These are phyloP conservation scores for Spatulosminthurus flaviceps DNA, from an alignment of 2,888 invertebrate species.

Conservation along the genomic window DNA sequence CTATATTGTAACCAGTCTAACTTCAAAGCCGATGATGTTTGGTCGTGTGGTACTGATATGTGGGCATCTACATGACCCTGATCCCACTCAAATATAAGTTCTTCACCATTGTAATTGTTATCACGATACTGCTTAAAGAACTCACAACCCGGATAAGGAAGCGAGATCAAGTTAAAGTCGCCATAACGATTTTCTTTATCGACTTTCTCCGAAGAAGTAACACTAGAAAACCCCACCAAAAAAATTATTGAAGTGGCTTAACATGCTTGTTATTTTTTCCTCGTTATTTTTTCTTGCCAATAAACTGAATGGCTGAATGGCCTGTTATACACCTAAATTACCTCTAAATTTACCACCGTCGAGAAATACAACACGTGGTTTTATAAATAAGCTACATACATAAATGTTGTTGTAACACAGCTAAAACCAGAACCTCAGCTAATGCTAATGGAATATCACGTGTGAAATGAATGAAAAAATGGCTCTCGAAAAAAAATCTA, in stretches of 20 bases:
- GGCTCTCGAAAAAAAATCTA: not conserved
- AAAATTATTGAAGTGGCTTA: too few relatives aligned
- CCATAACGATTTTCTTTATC: slow-evolving; percentile 80
- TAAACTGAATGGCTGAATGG: too few relatives aligned
- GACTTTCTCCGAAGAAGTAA: slow-evolving; percentile 84
- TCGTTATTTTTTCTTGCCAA: too few relatives aligned
- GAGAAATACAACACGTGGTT: too few relatives aligned
- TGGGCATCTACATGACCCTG: slow-evolving; percentile 76
- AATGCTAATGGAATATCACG: not conserved
- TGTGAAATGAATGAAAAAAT: not conserved
- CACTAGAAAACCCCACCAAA: slow-evolving; percentile 69
- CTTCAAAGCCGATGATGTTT: slow-evolving; percentile 68
- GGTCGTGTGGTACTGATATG: slow-evolving; percentile 73
- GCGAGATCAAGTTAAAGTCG: slow-evolving; percentile 76
- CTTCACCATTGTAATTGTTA: slow-evolving; percentile 75
- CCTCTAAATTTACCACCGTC: too few relatives aligned
- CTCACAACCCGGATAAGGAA: slow-evolving; percentile 87
- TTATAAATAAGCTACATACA: too few relatives aligned
- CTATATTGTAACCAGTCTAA: slow-evolving; percentile 76
- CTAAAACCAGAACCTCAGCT: not conserved
- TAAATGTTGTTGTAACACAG: too few relatives aligned
- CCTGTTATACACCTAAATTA: too few relatives aligned
- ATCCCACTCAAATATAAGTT: slow-evolving; percentile 78
- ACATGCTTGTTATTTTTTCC: too few relatives aligned
- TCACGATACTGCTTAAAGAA: slow-evolving; percentile 80